Percentiles rank a stretch among this genome's conserved stretches.
Conservation (phyloP, 2,888 invertebrate species). For the Caenorhabditis japonica region DNA sequence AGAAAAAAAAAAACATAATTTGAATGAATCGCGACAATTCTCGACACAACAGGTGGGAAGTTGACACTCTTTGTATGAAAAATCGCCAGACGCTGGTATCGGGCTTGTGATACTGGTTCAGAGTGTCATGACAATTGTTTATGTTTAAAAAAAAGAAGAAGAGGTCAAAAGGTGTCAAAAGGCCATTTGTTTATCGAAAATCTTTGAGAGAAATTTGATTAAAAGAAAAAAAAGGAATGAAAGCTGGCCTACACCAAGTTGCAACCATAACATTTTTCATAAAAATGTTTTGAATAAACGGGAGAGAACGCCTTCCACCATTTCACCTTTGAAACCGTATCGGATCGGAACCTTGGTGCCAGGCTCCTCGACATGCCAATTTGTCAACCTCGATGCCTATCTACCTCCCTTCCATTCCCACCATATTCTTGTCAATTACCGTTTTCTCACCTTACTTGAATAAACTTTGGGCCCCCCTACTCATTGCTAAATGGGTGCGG, state of each 20-base stretch:
- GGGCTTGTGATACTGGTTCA: too few relatives aligned
- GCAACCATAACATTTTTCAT: constrained; percentile 4
- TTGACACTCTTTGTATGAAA: neutral
- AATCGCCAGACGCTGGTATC: too few relatives aligned
- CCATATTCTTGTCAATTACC: constrained; percentile 22
- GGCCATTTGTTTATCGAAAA: neutral
- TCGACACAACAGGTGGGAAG: constrained; percentile 31
- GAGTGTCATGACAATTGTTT: constrained; percentile 15
- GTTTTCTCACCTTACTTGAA: constrained; percentile 48
- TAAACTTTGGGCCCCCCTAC: constrained; percentile 34
- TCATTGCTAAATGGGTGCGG: constrained; percentile 17
- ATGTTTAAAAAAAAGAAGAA: neutral
- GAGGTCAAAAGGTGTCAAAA: constrained; percentile 8
- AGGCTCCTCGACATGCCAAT: constrained; percentile 42
- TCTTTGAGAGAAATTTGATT: neutral
- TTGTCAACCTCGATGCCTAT: constrained; percentile 40
- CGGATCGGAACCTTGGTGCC: constrained; percentile 39
- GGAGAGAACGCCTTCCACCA: neutral
- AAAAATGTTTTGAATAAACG: neutral
- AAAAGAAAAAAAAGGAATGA: neutral
- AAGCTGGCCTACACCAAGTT: too few relatives aligned
- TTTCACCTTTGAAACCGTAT: constrained; percentile 4
- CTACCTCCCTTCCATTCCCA: neutral
- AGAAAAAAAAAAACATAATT: constrained; percentile 9
- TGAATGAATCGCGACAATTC: constrained; percentile 8